phyloP scores from a whole-genome alignment of 1,140 invertebrate genomes.

The Lineus longissimus region DNA sequence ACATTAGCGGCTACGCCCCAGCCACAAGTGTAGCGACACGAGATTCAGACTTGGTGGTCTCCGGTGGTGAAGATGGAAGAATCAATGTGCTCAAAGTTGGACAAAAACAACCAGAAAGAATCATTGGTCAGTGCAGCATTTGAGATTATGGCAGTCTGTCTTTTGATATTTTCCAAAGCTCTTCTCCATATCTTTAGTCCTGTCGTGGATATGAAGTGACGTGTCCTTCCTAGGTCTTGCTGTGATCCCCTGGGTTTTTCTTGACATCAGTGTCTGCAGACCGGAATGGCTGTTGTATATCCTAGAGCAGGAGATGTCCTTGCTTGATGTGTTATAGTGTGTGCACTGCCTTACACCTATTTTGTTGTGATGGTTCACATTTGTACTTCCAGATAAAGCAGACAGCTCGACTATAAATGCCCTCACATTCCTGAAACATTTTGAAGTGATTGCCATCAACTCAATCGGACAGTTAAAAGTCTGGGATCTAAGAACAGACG shows the following conservation, averaged over 20 bases:
- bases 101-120: conserved; percentile 60
- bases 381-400: conserved; percentile 62
- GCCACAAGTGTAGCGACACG: conserved; percentile 43
- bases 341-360: no score
- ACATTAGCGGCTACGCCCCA: conserved; percentile 23
- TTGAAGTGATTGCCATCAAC: conserved; percentile 76
- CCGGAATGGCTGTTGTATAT: no score
- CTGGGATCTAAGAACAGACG: conserved; percentile 70
- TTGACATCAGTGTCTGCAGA: no score
- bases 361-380: background rate
- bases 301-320: no score
- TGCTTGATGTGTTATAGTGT: no score
- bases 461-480: conserved; percentile 80
- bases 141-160: no score
- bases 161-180: no score
- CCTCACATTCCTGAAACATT: conserved; percentile 72
- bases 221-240: no score
- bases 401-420: conserved; percentile 76
- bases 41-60: conserved; percentile 50
- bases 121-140: conserved; percentile 61
- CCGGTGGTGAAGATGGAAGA: conserved; percentile 78
- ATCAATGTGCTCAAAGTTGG: conserved; percentile 67
- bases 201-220: no score
- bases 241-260: no score
- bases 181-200: no score